Evolutionary conservation across 2,797 vertebrate genomes (phyloP), one percentile per base, ranked within the genome.

Genomic region (Rhinophrynus dorsalis): DNA sequence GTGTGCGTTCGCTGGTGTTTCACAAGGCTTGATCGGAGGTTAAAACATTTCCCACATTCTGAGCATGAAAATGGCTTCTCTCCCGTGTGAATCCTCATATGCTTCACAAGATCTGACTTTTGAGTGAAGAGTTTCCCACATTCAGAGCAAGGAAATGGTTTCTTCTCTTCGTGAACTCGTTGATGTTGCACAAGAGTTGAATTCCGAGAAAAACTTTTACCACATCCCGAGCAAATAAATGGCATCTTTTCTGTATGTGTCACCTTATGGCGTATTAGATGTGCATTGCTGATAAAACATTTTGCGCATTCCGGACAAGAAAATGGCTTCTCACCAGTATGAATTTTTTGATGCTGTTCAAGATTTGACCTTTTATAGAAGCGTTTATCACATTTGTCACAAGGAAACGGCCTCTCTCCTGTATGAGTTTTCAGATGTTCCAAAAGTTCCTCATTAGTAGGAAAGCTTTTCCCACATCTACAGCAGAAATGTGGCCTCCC

Each of bases 361-460:
- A 67, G 27, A 29, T 72, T 26, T 47, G 40, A 38, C 62, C 51
- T 35, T 51, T 38, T 50, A 32, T 15, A 27, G 55, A 74, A 57
- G 18, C 57, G 63, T 18, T 68, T 70, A 2, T 40, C 67, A 13
- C 67, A 75, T 12, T 66, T 61, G 3, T 33, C 38, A 47, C 68
- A 67, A 1, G 56, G 17, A 48, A 57, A 48, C 6, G 29, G 20
- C 18, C 26, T 38, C 6, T 18, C 33, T 11, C 32, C 65, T 1
- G 20, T 67, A 50, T 75, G 74, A 13, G 50, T 66, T 20, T 60
- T 21, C 13, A 48, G 56, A 18, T 76, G 68, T 6, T 60, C 42
- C 0, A 30, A 23, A 10, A 72, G 61, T 3, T 52, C 66, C 2
- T 40, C 37, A 12, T 59, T 51, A 1, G 37, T 57, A 9, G 15